Conservation (phyloP, 2,797 vertebrate genomes). For the Lemur catta region DNA sequence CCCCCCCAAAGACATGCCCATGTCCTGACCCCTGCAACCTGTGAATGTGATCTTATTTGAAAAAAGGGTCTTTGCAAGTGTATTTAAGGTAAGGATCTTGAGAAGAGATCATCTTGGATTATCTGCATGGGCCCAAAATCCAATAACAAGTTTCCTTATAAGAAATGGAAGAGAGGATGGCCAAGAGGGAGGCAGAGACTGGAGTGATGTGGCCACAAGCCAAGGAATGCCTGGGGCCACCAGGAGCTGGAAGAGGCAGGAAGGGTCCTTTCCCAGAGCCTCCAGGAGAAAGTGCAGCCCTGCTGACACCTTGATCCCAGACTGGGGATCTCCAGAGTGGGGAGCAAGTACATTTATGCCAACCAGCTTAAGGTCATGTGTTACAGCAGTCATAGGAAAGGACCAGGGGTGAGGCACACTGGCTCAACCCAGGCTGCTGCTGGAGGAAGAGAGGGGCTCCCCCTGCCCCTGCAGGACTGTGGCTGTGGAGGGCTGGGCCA, state of each 20-base stretch:
- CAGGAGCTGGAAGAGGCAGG: neutral
- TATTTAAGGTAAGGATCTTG: neutral
- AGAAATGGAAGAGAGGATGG: too few species aligned
- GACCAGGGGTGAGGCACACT: too few species aligned
- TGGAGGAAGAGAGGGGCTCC: neutral
- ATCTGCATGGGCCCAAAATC: neutral
- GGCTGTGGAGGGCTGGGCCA: neutral
- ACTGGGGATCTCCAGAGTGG: neutral
- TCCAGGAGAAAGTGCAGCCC: accelerated
- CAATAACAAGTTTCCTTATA: neutral
- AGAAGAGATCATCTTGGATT: neutral
- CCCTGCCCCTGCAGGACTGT: neutral
- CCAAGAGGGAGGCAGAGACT: neutral
- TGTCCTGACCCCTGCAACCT: neutral
- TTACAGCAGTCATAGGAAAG: neutral
- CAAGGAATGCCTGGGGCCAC: neutral
- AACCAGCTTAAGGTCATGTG: neutral
- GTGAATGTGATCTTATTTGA: neutral
- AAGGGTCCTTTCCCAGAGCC: neutral
- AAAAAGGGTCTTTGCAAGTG: neutral
- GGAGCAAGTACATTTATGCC: neutral
- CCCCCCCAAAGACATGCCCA: neutral
- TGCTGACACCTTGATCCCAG: neutral
- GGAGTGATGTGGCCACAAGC: neutral
- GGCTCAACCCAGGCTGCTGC: neutral